These are phyloP conservation scores for Idris sp. DNA, from an alignment of 1,140 invertebrate species.

Conservation along the genomic window DNA sequence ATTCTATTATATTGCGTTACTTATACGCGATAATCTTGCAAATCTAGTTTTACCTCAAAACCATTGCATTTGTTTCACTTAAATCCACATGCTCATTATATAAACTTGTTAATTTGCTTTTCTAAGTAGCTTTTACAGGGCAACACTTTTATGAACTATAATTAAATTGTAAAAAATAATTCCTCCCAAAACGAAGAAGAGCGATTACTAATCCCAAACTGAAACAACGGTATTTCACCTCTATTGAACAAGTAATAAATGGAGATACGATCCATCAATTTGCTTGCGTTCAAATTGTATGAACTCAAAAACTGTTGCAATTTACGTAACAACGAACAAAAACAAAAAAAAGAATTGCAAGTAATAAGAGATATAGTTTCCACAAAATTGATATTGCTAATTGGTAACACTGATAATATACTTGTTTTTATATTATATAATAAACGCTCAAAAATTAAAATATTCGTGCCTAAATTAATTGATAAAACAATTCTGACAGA, in stretches of 20 bases:
- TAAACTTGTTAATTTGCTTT: constrained; percentile 7
- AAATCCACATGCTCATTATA: constrained; percentile 1
- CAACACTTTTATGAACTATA: neutral
- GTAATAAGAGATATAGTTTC: neutral
- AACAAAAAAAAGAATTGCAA: too few relatives aligned
- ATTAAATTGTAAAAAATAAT: constrained; percentile 1
- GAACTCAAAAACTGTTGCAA: constrained; percentile 19
- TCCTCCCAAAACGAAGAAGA: constrained; percentile 20
- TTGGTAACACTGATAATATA: constrained; percentile 9
- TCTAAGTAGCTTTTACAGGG: neutral
- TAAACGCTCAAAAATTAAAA: neutral
- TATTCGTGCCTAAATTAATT: neutral
- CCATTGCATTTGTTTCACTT: neutral
- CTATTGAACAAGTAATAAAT: constrained; percentile 22
- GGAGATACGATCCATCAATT: constrained; percentile 33
- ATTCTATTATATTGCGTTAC: constrained; percentile 1
- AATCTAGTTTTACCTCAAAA: constrained; percentile 4
- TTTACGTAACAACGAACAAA: constrained; percentile 23
- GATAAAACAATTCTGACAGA: constrained; percentile 10
- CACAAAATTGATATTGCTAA: constrained; percentile 2
- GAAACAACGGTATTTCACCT: constrained; percentile 18
- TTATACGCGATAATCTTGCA: neutral
- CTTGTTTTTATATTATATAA: too few relatives aligned
- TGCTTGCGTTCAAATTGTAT: constrained; percentile 17
- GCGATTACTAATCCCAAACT: constrained; percentile 19